Percentiles rank a stretch among this genome's conserved stretches.
phyloP scores from a whole-genome alignment of 2,888 invertebrate species.

The Patella depressa region DNA sequence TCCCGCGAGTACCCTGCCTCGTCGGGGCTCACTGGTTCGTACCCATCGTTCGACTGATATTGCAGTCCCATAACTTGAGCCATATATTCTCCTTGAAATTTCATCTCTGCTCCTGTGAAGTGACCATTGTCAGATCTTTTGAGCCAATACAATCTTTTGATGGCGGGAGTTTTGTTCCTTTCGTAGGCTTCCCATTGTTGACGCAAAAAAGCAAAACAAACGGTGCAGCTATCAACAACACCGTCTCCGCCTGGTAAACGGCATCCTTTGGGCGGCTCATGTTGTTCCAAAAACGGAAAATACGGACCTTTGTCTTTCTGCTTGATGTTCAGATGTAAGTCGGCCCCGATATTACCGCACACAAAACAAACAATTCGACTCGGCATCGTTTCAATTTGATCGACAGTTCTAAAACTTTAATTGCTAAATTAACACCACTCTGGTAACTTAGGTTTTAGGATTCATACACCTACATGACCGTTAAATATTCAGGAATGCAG shows the following conservation, averaged over 20 bases:
- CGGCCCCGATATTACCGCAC: constrained; percentile 67
- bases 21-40: constrained; percentile 34
- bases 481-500: not conserved
- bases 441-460: too few species aligned
- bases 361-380: constrained; percentile 66
- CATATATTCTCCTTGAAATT: constrained; percentile 91
- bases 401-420: not conserved
- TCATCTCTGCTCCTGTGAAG: constrained; percentile 80
- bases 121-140: constrained; percentile 92
- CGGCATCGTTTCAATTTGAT: constrained; percentile 42
- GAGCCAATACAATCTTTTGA: constrained; percentile 91
- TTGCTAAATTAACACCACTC: too few species aligned
- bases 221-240: constrained; percentile 82
- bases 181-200: constrained; percentile 95
- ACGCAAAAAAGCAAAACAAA: constrained; percentile 87
- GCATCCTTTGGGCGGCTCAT: constrained; percentile 85
- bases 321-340: constrained; percentile 49
- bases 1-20: constrained; percentile 21
- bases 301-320: constrained; percentile 76
- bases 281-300: constrained; percentile 92
- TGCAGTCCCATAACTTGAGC: constrained; percentile 81
- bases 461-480: too few species aligned
- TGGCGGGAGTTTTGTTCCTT: constrained; percentile 85
- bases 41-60: constrained; percentile 53
- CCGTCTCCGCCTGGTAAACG: constrained; percentile 69